These are phyloP conservation scores for Ormia ochracea DNA, from an alignment of 2,888 invertebrate species.

Conservation along the genomic window DNA sequence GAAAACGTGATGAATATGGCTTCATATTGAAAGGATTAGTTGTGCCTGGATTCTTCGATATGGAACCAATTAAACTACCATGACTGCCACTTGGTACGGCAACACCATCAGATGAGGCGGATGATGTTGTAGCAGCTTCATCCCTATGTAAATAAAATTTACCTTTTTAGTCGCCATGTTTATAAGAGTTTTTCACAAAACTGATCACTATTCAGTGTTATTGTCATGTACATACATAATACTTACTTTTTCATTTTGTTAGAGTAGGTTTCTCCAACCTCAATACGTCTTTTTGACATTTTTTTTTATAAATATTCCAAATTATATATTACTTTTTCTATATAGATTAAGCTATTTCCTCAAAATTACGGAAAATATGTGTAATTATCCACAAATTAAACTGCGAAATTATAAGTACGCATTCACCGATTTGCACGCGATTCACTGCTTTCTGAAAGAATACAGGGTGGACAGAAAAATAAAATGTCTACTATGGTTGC, in stretches of 20 bases:
- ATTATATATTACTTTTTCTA: not conserved
- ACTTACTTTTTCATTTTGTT: slow-evolving; percentile 83
- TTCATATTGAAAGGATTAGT: slow-evolving; percentile 88
- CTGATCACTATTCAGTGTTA: not conserved
- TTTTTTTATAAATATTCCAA: slow-evolving; percentile 16
- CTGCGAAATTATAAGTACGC: no score
- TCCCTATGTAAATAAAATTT: slow-evolving; percentile 11
- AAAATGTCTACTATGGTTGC: slow-evolving; percentile 5
- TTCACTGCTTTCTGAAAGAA: no score
- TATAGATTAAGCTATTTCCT: not conserved
- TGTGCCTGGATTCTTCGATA: slow-evolving; percentile 76
- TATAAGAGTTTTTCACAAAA: not conserved
- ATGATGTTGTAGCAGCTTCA: slow-evolving; percentile 48
- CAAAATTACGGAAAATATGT: not conserved
- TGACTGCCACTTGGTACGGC: slow-evolving; percentile 47
- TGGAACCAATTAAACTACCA: slow-evolving; percentile 64
- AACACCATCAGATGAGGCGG: not conserved
- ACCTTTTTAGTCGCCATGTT: slow-evolving; percentile 31
- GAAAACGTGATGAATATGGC: slow-evolving; percentile 92
- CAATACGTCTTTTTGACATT: slow-evolving; percentile 90
- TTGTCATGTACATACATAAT: not conserved
- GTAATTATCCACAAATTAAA: not conserved
- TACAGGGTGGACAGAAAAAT: slow-evolving; percentile 4
- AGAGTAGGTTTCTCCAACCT: slow-evolving; percentile 88
- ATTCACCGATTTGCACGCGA: not conserved